These are phyloP conservation scores for Nothoprocta perdicaria DNA, from an alignment of 2,113 vertebrate species.

Conservation along the genomic window DNA sequence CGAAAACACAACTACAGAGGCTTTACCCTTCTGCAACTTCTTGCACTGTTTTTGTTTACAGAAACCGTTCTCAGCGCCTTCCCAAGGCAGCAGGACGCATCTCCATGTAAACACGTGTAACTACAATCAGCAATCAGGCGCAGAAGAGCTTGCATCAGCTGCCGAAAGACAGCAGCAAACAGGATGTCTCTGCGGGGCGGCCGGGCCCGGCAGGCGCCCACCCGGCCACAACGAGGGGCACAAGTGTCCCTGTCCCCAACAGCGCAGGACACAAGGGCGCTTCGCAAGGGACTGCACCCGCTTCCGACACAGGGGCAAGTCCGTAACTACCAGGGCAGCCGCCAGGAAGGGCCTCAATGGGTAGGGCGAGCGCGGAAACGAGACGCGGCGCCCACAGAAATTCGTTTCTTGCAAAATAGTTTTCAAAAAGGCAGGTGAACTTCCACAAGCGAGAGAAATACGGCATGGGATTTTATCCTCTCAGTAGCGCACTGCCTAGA, in stretches of 20 bases:
- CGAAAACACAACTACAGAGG: neutral
- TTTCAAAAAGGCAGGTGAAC: neutral
- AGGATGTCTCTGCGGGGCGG: neutral
- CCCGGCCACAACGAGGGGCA: too few species aligned
- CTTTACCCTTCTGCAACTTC: neutral
- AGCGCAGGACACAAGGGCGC: accelerated
- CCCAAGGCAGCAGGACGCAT: neutral
- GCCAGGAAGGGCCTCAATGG: neutral
- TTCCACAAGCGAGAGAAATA: neutral
- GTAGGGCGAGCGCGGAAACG: neutral
- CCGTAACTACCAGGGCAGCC: neutral
- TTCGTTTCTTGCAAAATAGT: neutral
- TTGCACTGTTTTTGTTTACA: neutral
- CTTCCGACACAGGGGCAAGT: neutral
- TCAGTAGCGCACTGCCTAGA: neutral
- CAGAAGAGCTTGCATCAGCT: neutral
- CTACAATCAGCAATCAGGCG: neutral
- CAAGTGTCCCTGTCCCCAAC: neutral
- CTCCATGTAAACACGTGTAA: neutral
- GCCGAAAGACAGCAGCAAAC: neutral
- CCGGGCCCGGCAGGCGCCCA: too few species aligned
- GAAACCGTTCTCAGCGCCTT: neutral
- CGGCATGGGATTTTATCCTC: neutral
- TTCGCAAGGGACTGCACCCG: accelerated
- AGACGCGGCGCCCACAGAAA: neutral